These are phyloP conservation scores for Scaptomyza tumidula DNA, from an alignment of 2,888 invertebrate genomes.

Conservation along the genomic window DNA sequence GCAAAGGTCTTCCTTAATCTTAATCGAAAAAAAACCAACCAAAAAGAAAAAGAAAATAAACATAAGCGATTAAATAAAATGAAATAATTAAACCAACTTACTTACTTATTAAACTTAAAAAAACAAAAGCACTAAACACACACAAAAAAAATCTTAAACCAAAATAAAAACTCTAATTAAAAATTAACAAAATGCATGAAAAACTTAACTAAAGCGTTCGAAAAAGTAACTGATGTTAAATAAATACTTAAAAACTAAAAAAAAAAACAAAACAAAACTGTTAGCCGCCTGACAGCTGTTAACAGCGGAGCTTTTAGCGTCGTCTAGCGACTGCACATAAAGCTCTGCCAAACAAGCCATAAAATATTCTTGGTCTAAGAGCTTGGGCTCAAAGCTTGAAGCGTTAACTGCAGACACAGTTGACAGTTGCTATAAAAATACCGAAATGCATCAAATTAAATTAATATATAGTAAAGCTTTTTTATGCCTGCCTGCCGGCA, in stretches of 20 bases:
- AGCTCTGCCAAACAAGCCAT: conserved; percentile 52
- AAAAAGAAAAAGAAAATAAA: conserved; percentile 12
- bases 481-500: no score
- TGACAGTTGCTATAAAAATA: conserved; percentile 8
- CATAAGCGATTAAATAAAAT: conserved; percentile 7
- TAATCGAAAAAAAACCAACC: conserved; percentile 35
- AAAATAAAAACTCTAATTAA: not conserved
- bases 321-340: conserved; percentile 69
- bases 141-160: conserved; percentile 15
- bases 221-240: conserved; percentile 31
- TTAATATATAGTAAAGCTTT: not conserved
- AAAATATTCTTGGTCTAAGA: conserved; percentile 35
- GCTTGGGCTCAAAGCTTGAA: conserved; percentile 16
- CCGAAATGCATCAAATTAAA: no score
- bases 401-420: not conserved
- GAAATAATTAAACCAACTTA: conserved; percentile 25
- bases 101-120: conserved; percentile 27
- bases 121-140: no score
- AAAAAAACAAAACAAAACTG: conserved; percentile 16
- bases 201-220: conserved; percentile 45
- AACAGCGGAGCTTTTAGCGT: conserved; percentile 65
- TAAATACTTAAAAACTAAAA: conserved; percentile 4
- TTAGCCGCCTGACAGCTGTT: conserved; percentile 45
- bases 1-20: conserved; percentile 71
- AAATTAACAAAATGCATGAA: conserved; percentile 31